phyloP scores from a whole-genome alignment of 2,888 invertebrate species.

The Nymphalis urticae region DNA sequence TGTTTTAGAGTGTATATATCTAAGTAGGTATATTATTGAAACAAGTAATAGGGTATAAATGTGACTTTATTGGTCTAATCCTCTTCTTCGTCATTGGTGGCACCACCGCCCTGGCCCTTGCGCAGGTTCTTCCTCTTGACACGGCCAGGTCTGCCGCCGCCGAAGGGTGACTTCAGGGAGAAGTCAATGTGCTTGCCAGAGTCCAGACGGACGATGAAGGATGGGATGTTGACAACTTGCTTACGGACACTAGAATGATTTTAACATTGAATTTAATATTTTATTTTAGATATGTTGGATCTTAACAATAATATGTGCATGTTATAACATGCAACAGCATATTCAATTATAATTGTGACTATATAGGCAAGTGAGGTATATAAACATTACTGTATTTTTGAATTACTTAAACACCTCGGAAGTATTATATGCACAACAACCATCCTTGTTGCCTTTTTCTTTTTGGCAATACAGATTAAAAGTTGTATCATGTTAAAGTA shows the following conservation, averaged over 20 bases:
- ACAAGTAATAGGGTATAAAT: conserved; percentile 29
- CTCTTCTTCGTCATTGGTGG: conserved; percentile 92
- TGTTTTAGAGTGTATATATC: too few species aligned
- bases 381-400: too few species aligned
- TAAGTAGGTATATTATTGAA: conserved; percentile 10
- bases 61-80: conserved; percentile 80
- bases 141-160: conserved; percentile 99
- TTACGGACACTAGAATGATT: conserved; percentile 93
- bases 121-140: conserved; percentile 99
- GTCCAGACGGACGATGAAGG: conserved; percentile 97
- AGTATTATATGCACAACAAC: too few species aligned
- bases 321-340: too few species aligned
- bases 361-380: too few species aligned
- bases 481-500: background rate
- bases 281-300: background rate
- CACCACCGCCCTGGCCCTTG: conserved; percentile 92
- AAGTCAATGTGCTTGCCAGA: conserved; percentile 99
- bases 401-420: too few species aligned
- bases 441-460: too few species aligned
- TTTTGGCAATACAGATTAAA: background rate
- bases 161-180: conserved; percentile 99
- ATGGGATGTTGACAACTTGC: conserved; percentile 99
- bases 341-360: too few species aligned
- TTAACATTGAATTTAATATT: background rate
- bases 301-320: too few species aligned